Evolutionary conservation across 2,113 vertebrate genomes (phyloP).

Genomic region (Camelus bactrianus): DNA sequence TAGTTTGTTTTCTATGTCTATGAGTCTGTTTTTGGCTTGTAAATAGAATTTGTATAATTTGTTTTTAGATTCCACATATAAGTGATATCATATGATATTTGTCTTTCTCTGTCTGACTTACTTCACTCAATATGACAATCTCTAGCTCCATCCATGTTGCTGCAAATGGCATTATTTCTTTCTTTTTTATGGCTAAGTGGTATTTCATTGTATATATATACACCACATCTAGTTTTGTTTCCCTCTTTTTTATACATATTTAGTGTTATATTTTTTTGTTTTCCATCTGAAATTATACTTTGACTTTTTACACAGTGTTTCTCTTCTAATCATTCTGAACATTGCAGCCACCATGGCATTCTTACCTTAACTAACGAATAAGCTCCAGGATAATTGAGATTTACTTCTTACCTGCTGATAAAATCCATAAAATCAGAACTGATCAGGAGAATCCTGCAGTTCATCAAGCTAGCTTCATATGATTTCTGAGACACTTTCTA

Average conservation of each 20-base stretch:
- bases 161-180: too few species aligned
- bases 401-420: background rate
- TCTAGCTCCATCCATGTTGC: too few species aligned
- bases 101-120: too few species aligned
- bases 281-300: background rate
- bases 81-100: too few species aligned
- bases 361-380: background rate
- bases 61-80: too few species aligned
- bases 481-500: background rate
- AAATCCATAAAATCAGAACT: background rate
- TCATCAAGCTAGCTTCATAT: background rate
- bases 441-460: background rate
- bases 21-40: too few species aligned
- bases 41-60: too few species aligned
- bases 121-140: too few species aligned
- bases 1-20: too few species aligned
- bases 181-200: too few species aligned
- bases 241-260: background rate
- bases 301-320: background rate
- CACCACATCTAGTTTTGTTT: background rate
- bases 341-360: background rate
- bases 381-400: background rate
- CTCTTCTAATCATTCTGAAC: background rate
- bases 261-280: conserved; percentile 24
- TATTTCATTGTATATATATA: too few species aligned